Conservation (phyloP, 2,113 vertebrate genomes). For the Perca flavescens region DNA sequence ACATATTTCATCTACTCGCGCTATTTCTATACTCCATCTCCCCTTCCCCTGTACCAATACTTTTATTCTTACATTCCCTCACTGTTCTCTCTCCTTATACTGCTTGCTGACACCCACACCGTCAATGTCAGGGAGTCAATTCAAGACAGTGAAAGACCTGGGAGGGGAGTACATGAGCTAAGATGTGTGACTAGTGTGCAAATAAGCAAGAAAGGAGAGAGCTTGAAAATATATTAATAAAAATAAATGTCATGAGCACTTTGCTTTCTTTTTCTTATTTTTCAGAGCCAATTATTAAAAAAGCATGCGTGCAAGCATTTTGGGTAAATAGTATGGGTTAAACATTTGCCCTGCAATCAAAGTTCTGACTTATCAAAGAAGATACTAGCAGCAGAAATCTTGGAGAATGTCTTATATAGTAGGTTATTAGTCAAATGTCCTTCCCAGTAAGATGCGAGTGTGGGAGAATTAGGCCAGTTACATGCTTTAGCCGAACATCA, state of each 20-base stretch:
- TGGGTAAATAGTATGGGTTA: background rate
- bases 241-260: slow-evolving; percentile 11
- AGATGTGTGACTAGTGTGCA: slow-evolving; percentile 54
- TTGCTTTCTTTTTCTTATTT: slow-evolving; percentile 1
- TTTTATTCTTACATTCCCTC: slow-evolving; percentile 20
- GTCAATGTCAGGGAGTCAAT: slow-evolving; percentile 59
- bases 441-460: slow-evolving; percentile 9
- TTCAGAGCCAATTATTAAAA: background rate
- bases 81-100: slow-evolving; percentile 10
- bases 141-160: slow-evolving; percentile 30
- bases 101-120: slow-evolving; percentile 52
- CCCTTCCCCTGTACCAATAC: slow-evolving; percentile 1
- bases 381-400: slow-evolving; percentile 2
- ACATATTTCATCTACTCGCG: slow-evolving; percentile 5
- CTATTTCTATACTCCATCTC: background rate
- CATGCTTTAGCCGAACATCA: slow-evolving; percentile 37
- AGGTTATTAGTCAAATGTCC: slow-evolving; percentile 30
- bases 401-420: slow-evolving; percentile 1
- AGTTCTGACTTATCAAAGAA: slow-evolving; percentile 9
- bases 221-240: background rate
- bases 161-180: slow-evolving; percentile 30
- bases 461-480: slow-evolving; percentile 2
- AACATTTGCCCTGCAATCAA: slow-evolving; percentile 10
- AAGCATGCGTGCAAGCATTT: background rate
- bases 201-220: slow-evolving; percentile 1